A percentile compares a stretch with the other conserved stretches of the same genome.
phyloP scores from a whole-genome alignment of 1,140 invertebrate species.

The Meloidogyne floridensis region DNA sequence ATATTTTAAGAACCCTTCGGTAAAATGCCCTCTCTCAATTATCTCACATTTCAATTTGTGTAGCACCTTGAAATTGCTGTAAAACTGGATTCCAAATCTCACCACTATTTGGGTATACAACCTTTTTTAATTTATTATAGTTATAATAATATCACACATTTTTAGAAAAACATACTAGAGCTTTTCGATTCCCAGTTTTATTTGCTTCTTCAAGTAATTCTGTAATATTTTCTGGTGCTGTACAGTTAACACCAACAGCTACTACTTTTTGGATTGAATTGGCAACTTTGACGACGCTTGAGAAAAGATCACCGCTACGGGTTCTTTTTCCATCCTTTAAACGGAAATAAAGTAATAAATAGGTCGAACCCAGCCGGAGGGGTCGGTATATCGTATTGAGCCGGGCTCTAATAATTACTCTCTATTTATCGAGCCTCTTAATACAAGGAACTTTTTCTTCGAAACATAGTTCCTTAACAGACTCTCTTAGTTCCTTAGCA shows the following conservation, averaged over 20 bases:
- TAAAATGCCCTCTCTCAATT: too few species aligned
- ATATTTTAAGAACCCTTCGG: too few species aligned
- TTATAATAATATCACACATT: too few species aligned
- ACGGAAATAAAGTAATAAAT: not conserved
- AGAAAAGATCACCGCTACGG: constrained; percentile 46
- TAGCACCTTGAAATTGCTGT: constrained; percentile 22
- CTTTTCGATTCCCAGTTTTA: constrained; percentile 56
- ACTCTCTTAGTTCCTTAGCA: too few species aligned
- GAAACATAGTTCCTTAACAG: too few species aligned
- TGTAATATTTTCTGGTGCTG: constrained; percentile 72
- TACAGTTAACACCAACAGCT: constrained; percentile 84
- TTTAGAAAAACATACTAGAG: constrained; percentile 10
- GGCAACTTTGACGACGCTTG: constrained; percentile 31
- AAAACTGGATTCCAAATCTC: constrained; percentile 70
- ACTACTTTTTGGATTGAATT: constrained; percentile 71
- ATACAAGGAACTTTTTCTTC: too few species aligned
- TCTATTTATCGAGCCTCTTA: too few species aligned
- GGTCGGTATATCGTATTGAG: too few species aligned
- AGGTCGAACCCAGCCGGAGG: too few species aligned
- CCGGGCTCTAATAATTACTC: too few species aligned
- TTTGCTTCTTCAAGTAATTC: constrained; percentile 71
- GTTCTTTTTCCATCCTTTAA: constrained; percentile 46
- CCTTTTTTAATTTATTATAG: too few species aligned
- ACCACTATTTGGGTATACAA: constrained; percentile 78
- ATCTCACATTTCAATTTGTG: constrained; percentile 11